Conservation (phyloP, 2,888 invertebrate genomes). For the Cephus runcator region DNA sequence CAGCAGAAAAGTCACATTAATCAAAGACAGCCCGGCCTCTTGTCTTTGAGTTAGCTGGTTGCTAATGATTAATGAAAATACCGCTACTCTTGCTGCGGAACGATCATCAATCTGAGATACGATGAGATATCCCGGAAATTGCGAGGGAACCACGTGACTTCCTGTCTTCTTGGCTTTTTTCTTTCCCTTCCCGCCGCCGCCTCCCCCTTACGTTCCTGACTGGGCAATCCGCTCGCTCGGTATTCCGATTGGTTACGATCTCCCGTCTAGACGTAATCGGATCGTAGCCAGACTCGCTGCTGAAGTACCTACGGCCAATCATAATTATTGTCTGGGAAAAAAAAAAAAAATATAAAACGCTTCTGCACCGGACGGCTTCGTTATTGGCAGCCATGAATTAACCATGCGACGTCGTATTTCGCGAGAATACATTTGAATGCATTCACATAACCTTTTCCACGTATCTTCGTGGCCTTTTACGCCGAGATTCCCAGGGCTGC, state of each 20-base stretch:
- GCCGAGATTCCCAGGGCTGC: not conserved
- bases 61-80: constrained; percentile 1
- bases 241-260: not conserved
- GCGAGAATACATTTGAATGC: not conserved
- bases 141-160: not conserved
- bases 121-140: not conserved
- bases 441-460: not conserved
- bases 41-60: not conserved
- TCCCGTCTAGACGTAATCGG: not conserved
- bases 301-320: not conserved
- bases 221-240: not conserved
- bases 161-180: not conserved
- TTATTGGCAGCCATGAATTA: not conserved
- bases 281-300: not conserved
- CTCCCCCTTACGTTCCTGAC: not conserved
- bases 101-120: not conserved
- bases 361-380: not conserved
- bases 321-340: not conserved
- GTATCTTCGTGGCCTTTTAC: not conserved
- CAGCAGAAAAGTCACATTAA: not conserved
- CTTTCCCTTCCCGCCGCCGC: not conserved
- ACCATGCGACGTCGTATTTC: not conserved
- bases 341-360: not conserved
- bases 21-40: not conserved
- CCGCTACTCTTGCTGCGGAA: not conserved